Evolutionary conservation across 2,113 vertebrate species (phyloP), one percentile per base, ranked within the genome.

Genomic region (Tamias sibiricus): DNA sequence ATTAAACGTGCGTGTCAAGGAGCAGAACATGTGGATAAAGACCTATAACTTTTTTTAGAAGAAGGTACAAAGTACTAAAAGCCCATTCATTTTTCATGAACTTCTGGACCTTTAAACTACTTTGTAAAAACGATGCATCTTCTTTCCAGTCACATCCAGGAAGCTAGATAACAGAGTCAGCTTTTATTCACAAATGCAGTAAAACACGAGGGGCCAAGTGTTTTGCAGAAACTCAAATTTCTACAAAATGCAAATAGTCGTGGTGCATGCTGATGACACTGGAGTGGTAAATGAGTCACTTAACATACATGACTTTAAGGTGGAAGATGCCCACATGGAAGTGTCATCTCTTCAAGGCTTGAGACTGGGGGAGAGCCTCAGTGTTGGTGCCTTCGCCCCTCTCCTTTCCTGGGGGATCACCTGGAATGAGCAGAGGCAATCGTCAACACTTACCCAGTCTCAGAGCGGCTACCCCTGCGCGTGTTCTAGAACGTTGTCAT

Each of bases 281-380:
- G 32, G 32, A 42, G 82, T 42, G 88, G 96, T 89, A 92, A 96
- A 95, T 94, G 83, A 90, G 32, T 87, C 74, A 96, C n/a, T 86
- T 68, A 91, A 68, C 42, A 80, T 44, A 86, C 4, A 81, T 17
- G 80, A 91, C 44, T 83, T 42, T 79, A 91, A 94, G 79, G 71
- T 19, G 26, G 94, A 69, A 95, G 96, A 95, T 42, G n/a, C 47
- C 77, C 16, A 28, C 20, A 17, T 32, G 1, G 44, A 82, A 69
- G 64, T 12, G n/a, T 98, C 95, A 99, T 98, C 98, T 98, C 47
- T 93, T 98, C 71, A 59, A 40, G 3, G 81, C 85, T 6, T 86
- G 96, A 76, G 98, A 95, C 92, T 95, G 42, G 28, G 90, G 93
- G 47, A 87, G 82, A 37, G 98, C 98, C 96, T 98, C 74, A 0